Conservation (phyloP, 2,113 vertebrate genomes). For the Mellivora capensis region DNA sequence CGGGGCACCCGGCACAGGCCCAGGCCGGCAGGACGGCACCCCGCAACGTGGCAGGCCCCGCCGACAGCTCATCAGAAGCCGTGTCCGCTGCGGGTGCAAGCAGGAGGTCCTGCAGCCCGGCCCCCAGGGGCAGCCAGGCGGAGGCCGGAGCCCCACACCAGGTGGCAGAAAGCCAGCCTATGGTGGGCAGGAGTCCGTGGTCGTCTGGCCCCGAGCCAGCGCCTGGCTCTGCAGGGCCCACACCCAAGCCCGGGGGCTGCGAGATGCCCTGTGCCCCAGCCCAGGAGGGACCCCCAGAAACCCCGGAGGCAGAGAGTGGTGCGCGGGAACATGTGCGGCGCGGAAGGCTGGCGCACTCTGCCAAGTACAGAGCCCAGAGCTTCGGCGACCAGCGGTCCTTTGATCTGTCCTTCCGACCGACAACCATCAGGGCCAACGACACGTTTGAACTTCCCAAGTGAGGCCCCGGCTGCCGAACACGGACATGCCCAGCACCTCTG, state of each 20-base stretch:
- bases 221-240: background rate
- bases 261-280: background rate
- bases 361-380: conserved; percentile 91
- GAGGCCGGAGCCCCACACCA: background rate
- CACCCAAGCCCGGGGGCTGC: conserved; percentile 46
- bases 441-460: conserved; percentile 83
- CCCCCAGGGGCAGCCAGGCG: background rate
- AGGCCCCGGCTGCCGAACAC: background rate
- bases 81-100: rapidly evolving
- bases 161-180: background rate
- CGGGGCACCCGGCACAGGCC: no score
- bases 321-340: background rate
- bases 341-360: conserved; percentile 15
- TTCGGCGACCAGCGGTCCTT: conserved; percentile 86
- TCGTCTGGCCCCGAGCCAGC: background rate
- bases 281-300: background rate
- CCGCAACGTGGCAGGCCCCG: background rate
- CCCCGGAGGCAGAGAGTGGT: background rate
- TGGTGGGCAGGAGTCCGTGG: background rate
- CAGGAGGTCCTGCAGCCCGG: background rate
- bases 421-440: conserved; percentile 85
- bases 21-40: rapidly evolving
- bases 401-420: conserved; percentile 86
- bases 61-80: background rate
- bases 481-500: rapidly evolving